Conservation (phyloP, 1,140 invertebrate species). For the Linepithema humile region DNA sequence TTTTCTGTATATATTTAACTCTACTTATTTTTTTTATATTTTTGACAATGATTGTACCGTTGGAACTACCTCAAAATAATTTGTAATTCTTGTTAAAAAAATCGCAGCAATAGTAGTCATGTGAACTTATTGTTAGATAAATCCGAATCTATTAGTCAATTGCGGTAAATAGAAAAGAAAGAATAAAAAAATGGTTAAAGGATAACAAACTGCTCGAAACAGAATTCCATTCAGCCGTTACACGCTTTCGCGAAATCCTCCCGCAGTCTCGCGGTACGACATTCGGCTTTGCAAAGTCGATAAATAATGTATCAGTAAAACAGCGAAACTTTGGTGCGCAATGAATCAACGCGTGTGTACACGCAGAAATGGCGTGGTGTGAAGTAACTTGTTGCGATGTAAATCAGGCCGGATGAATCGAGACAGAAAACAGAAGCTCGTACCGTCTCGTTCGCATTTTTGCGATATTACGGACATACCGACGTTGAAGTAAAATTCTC, state of each 20-base stretch:
- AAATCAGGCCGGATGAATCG: slow-evolving; percentile 63
- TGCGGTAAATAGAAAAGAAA: too few relatives aligned
- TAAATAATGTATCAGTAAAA: slow-evolving; percentile 69
- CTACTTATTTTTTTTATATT: too few relatives aligned
- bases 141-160: background rate
- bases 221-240: slow-evolving; percentile 23
- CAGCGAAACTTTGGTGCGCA: slow-evolving; percentile 50
- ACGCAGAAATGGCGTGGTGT: slow-evolving; percentile 48
- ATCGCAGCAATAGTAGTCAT: background rate
- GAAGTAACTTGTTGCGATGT: slow-evolving; percentile 66
- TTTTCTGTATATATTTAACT: too few relatives aligned
- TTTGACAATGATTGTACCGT: too few relatives aligned
- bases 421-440: slow-evolving; percentile 61
- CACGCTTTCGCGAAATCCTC: slow-evolving; percentile 38
- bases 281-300: slow-evolving; percentile 50
- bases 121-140: slow-evolving; percentile 1
- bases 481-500: background rate
- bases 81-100: background rate
- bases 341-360: slow-evolving; percentile 59
- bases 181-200: slow-evolving; percentile 12
- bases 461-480: slow-evolving; percentile 27
- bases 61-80: too few relatives aligned
- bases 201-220: slow-evolving; percentile 2
- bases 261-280: slow-evolving; percentile 4
- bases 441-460: slow-evolving; percentile 29